phyloP scores from a whole-genome alignment of 2,113 vertebrate species.

The Bubalus kerabau region DNA sequence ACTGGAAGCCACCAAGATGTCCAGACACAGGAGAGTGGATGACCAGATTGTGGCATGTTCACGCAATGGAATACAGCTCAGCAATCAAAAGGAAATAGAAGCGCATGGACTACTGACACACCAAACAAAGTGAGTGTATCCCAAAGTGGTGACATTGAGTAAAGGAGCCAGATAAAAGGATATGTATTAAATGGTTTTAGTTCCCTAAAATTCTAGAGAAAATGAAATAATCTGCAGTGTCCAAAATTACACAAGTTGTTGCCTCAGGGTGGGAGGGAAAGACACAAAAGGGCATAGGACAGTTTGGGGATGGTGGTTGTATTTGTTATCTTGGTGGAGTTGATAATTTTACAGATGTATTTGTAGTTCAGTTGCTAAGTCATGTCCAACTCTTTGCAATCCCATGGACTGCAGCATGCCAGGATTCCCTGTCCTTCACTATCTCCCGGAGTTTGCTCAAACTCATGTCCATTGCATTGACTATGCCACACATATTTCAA shows the following conservation, averaged over 20 bases:
- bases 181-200: neutral
- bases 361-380: neutral
- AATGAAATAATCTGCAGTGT: neutral
- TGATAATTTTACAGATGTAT: neutral
- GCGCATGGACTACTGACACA: neutral
- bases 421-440: neutral
- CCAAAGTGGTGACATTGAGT: neutral
- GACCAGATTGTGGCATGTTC: neutral
- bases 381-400: neutral
- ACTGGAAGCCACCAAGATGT: neutral
- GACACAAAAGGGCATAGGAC: neutral
- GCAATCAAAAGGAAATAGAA: neutral
- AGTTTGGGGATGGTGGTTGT: no score
- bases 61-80: accelerated
- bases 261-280: neutral
- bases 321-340: no score
- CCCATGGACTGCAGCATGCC: neutral
- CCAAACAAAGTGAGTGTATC: neutral
- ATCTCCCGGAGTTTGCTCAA: accelerated
- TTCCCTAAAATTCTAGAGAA: neutral
- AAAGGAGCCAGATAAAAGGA: neutral
- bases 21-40: neutral
- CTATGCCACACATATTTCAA: neutral
- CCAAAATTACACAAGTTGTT: neutral
- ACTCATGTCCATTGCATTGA: neutral